phyloP scores from a whole-genome alignment of 1,140 invertebrate genomes.

The Caenorhabditis tropicalis region DNA sequence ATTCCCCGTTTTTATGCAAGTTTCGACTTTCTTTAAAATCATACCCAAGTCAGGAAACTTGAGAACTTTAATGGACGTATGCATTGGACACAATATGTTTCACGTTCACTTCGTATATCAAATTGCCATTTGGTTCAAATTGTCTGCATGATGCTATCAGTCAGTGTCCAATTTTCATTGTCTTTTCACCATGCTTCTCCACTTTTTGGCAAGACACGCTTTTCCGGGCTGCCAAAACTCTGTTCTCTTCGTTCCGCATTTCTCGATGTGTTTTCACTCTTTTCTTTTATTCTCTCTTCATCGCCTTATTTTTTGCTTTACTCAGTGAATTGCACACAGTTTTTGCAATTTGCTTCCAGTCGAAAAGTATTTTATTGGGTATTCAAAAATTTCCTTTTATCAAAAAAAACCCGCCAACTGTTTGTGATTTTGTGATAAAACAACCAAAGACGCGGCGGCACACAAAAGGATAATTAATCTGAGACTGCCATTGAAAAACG shows the following conservation, averaged over 20 bases:
- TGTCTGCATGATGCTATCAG: neutral
- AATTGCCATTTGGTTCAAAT: neutral
- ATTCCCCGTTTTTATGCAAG: no score
- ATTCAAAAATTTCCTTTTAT: neutral
- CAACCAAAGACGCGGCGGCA: neutral
- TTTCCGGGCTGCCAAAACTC: neutral
- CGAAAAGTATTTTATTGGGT: neutral
- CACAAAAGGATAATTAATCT: conserved; percentile 25
- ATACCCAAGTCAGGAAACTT: no score
- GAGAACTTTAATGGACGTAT: no score
- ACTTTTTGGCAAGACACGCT: neutral
- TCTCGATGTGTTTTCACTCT: neutral
- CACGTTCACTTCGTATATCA: no score
- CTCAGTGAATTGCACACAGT: neutral
- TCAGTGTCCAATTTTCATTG: neutral
- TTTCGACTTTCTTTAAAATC: no score
- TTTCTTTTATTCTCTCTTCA: neutral
- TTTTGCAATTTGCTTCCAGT: neutral
- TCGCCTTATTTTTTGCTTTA: neutral
- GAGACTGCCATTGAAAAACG: neutral
- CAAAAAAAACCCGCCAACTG: neutral
- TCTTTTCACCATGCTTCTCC: neutral
- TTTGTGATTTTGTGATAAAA: conserved; percentile 26
- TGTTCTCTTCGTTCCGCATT: neutral
- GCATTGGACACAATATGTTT: no score